Evolutionary conservation across 35 echinoderm and acorn worm species (phyloP).

Genomic region (Anneissia japonica): DNA sequence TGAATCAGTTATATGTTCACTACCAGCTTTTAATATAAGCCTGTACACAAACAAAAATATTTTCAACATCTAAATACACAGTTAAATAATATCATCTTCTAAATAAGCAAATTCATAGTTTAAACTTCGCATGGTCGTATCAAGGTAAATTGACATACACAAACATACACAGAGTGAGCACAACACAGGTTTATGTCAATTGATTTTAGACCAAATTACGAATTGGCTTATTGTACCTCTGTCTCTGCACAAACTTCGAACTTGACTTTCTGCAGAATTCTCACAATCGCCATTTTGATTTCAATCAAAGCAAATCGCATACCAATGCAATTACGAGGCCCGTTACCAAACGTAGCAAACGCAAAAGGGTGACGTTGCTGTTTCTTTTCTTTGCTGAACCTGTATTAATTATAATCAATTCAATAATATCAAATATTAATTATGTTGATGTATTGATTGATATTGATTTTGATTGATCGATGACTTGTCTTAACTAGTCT

Average conservation of each 20-base stretch:
- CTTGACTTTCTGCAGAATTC: slow-evolving; percentile 42
- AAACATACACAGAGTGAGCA: too few species aligned
- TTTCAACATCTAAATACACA: too few species aligned
- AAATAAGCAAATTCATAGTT: too few species aligned
- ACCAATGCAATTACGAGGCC: slow-evolving; percentile 56
- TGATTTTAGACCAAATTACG: too few species aligned
- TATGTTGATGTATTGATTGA: not conserved
- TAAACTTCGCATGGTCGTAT: too few species aligned
- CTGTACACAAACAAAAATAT: too few species aligned
- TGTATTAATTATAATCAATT: not conserved
- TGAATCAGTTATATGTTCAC: not conserved
- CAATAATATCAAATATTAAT: not conserved
- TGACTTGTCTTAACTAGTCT: not conserved
- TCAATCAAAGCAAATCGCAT: slow-evolving; percentile 75
- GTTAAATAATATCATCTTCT: too few species aligned
- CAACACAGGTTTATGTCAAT: too few species aligned
- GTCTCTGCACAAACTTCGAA: slow-evolving; percentile 53
- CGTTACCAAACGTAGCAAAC: slow-evolving; percentile 51
- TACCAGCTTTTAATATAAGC: too few species aligned
- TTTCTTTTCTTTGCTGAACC: slow-evolving; percentile 59
- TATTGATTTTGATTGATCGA: not conserved
- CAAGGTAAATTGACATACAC: too few species aligned
- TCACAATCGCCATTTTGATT: slow-evolving; percentile 54
- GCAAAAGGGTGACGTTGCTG: slow-evolving; percentile 26
- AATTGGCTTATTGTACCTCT: too few species aligned